Evolutionary conservation across 2,797 vertebrate species (phyloP).

Genomic region (Lithobates sylvaticus): DNA sequence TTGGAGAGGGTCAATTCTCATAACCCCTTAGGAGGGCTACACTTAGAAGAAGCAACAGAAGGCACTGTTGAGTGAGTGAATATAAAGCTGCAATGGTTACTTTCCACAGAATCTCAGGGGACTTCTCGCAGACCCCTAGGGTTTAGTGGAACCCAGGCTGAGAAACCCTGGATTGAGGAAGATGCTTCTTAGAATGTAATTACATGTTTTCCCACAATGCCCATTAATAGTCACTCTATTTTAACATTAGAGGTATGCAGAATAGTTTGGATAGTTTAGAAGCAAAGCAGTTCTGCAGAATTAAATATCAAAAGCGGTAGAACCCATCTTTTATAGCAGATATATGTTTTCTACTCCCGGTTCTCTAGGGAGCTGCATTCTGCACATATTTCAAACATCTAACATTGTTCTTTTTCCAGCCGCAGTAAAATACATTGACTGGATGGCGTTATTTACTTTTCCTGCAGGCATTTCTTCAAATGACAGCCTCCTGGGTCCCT

Average conservation of each 20-base stretch:
- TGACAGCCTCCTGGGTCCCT: constrained; percentile 35
- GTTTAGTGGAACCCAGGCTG: too few relatives aligned
- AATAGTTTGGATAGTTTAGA: not conserved
- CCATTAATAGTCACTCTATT: not conserved
- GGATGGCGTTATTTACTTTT: constrained; percentile 45
- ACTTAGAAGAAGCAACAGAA: too few relatives aligned
- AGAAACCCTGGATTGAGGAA: not conserved
- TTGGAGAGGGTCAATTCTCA: too few relatives aligned
- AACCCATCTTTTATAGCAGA: constrained; percentile 27
- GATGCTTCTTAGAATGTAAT: not conserved
- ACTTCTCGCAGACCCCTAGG: too few relatives aligned
- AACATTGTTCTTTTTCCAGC: constrained; percentile 26
- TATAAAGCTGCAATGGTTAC: too few relatives aligned
- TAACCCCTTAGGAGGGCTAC: too few relatives aligned
- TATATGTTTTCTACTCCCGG: constrained; percentile 6
- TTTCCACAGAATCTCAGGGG: too few relatives aligned
- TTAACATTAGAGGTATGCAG: not conserved
- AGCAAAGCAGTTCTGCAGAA: constrained; percentile 1
- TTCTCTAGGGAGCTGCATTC: constrained; percentile 26
- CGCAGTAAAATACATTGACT: not conserved
- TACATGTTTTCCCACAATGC: not conserved
- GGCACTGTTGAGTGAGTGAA: too few relatives aligned
- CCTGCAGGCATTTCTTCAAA: constrained; percentile 54
- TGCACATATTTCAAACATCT: constrained; percentile 33
- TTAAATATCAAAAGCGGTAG: constrained; percentile 40